Evolutionary conservation across 2,888 invertebrate genomes (phyloP), one percentile per base, ranked within the genome.

Genomic region (Drosophila subquinaria): DNA sequence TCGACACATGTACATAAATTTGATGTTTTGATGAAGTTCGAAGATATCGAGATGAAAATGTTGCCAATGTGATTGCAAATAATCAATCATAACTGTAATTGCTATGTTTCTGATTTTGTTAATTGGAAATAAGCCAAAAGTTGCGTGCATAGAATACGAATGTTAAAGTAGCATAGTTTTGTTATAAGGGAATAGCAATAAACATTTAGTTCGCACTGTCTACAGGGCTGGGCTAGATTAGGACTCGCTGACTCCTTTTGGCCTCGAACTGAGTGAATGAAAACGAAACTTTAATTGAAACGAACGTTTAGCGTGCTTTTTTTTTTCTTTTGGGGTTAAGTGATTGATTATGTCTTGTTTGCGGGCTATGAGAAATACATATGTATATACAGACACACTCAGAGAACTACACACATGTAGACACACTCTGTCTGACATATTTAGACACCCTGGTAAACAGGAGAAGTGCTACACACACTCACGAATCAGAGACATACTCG

Each of bases 291-390:
- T 82, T 85, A 85, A 85, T 86, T 85, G 84, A 85, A 85, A 79
- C 62, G 84, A 85, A 81, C 84, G 74, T 74, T 84, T 80, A 73
- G 67, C 68, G 69, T 56, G 79, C 62, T 47, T 47, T 61, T 72
- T 76, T 59, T 76, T 77, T n/a, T n/a, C n/a, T n/a, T n/a, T n/a
- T 62, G 73, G 79, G 84, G 82, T 76, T 83, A 76, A 83, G 84
- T 86, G 86, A 85, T 85, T 85, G 84, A 85, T 85, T 86, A 86
- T 86, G 82, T 79, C 83, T 80, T 81, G 85, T 85, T 83, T 85
- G 76, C 56, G 53, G 66, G 69, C 69, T 63, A 50, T 23, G 23
- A 40, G 50, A 48, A 61, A 67, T 27, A n/a, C n/a, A n/a, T n/a
- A n/a, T n/a, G n/a, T n/a, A 63, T 36, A 63, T 53, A 38, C 67